These are phyloP conservation scores for Polyodon spathula DNA, from an alignment of 2,113 vertebrate genomes.

Conservation along the genomic window DNA sequence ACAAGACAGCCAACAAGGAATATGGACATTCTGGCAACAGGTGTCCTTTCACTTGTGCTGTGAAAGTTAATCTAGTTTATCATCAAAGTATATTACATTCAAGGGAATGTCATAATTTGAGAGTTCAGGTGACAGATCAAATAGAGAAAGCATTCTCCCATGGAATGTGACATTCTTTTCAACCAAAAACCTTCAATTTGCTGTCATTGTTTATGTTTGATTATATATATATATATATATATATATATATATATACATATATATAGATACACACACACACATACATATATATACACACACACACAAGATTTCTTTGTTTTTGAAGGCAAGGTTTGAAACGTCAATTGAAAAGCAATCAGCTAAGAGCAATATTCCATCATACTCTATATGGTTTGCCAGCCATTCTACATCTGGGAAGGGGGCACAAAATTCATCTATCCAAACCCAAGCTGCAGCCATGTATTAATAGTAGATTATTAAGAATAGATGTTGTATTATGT, in stretches of 20 bases:
- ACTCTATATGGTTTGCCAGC: too few species aligned
- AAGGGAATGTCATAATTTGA: constrained; percentile 64
- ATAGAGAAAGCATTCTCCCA: constrained; percentile 55
- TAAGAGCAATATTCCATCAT: too few species aligned
- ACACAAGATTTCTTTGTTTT: constrained; percentile 4
- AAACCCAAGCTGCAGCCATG: too few species aligned
- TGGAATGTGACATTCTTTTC: constrained; percentile 51
- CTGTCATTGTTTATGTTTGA: constrained; percentile 51
- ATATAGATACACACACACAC: too few species aligned
- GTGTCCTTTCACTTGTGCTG: constrained; percentile 71
- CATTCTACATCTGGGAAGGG: too few species aligned
- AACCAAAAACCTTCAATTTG: constrained; percentile 46
- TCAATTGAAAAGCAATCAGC: too few species aligned
- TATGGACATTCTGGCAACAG: constrained; percentile 72
- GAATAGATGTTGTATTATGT: too few species aligned
- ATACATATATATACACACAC: too few species aligned
- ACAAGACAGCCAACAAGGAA: constrained; percentile 72
- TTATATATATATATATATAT: constrained; percentile 20
- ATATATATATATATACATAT: too few species aligned
- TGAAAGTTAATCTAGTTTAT: constrained; percentile 76
- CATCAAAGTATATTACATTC: constrained; percentile 70
- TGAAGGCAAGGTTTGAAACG: constrained; percentile 2
- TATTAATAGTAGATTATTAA: too few species aligned
- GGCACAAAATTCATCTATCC: too few species aligned
- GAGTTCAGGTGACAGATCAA: constrained; percentile 60